Evolutionary conservation across 2,797 vertebrate species (phyloP).

Genomic region (Trichosurus vulpecula): DNA sequence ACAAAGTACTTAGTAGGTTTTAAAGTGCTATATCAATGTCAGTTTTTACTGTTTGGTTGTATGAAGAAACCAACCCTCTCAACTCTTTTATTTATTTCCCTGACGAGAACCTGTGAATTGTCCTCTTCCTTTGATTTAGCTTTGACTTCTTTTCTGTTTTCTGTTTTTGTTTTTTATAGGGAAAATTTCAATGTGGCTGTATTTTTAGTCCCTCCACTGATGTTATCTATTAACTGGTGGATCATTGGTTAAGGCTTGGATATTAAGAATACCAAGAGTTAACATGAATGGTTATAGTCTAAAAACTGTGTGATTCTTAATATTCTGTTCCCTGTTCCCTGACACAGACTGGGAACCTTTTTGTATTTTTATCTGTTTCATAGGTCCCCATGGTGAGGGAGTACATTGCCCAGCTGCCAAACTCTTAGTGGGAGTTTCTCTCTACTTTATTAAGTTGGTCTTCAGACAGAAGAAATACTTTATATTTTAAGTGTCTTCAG

Average conservation of each 20-base stretch:
- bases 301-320: neutral
- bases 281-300: neutral
- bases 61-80: neutral
- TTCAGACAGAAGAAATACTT: neutral
- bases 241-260: neutral
- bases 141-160: neutral
- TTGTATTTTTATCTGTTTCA: neutral
- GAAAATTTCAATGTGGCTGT: neutral
- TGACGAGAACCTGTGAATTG: neutral
- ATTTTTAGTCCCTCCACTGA: neutral
- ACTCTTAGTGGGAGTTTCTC: neutral
- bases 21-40: neutral
- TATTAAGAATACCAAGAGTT: neutral
- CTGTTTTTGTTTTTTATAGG: neutral
- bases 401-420: neutral
- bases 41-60: neutral
- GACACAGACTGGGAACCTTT: neutral
- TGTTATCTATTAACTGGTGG: neutral
- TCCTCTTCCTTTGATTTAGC: neutral
- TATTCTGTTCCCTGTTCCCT: neutral
- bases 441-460: neutral
- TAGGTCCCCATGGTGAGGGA: neutral
- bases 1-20: neutral
- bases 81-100: neutral
- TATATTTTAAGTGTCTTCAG: neutral